A percentile compares a stretch with the other conserved stretches of the same genome.
Evolutionary conservation across 2,797 vertebrate genomes (phyloP).

Genomic region (Galagoides demidoff): DNA sequence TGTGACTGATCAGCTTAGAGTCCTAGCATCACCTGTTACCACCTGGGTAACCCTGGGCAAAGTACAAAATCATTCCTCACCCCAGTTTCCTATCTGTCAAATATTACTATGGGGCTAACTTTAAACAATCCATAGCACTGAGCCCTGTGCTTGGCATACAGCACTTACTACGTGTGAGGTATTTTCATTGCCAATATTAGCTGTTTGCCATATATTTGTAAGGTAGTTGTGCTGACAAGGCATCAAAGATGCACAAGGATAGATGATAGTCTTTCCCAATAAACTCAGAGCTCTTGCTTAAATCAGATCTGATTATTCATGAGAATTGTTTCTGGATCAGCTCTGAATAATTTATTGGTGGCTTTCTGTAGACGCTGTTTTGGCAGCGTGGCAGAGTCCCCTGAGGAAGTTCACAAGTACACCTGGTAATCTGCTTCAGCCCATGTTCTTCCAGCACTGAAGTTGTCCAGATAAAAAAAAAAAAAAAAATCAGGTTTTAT

Average conservation of each 20-base stretch:
- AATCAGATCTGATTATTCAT: not conserved
- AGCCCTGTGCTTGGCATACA: not conserved
- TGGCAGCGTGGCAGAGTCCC: not conserved
- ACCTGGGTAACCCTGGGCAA: not conserved
- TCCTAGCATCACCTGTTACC: not conserved
- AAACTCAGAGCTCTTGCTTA: not conserved
- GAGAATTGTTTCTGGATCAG: not conserved
- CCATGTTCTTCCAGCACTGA: not conserved
- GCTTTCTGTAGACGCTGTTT: not conserved
- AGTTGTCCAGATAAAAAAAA: not conserved
- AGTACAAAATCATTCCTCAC: not conserved
- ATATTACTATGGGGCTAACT: not conserved
- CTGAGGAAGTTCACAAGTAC: not conserved
- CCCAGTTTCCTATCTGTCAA: not conserved
- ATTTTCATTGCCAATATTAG: not conserved
- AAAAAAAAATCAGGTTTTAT: not conserved
- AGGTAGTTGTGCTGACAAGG: not conserved
- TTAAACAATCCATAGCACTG: not conserved
- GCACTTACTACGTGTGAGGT: not conserved
- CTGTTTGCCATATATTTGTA: not conserved
- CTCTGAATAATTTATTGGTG: not conserved
- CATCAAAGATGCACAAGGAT: not conserved
- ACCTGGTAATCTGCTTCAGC: not conserved
- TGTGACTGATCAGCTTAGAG: not conserved
- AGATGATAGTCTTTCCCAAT: not conserved